Conservation (phyloP, 2,888 invertebrate species). For the Unio delphinus region DNA sequence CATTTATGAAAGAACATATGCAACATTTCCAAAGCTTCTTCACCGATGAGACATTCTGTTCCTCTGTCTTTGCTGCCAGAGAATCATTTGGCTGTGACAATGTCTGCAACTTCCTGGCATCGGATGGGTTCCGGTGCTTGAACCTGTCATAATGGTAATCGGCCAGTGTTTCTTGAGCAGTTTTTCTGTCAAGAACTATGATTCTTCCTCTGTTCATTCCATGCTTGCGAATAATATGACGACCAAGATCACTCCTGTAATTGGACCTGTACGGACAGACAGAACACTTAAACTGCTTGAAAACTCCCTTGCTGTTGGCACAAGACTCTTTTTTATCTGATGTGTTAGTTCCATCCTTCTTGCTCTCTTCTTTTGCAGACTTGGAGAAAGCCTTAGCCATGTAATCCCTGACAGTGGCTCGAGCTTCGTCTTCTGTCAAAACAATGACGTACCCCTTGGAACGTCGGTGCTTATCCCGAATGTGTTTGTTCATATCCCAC, state of each 20-base stretch:
- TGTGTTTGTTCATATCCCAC: conserved; percentile 98
- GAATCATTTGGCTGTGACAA: background rate
- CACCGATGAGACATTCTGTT: conserved; percentile 12
- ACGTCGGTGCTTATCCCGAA: conserved; percentile 71
- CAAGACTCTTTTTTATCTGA: conserved; percentile 2
- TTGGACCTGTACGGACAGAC: conserved; percentile 93
- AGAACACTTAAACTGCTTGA: conserved; percentile 85
- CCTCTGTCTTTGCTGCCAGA: conserved; percentile 3
- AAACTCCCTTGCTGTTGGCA: conserved; percentile 11
- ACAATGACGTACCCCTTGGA: conserved; percentile 52
- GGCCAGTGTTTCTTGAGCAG: conserved; percentile 49
- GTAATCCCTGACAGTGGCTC: conserved; percentile 54
- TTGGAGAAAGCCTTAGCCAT: conserved; percentile 16
- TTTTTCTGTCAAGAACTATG: conserved; percentile 49
- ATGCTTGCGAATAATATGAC: conserved; percentile 83
- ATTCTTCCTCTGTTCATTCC: conserved; percentile 39
- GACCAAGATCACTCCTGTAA: conserved; percentile 97
- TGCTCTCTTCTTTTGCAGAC: background rate
- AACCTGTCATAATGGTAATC: conserved; percentile 46
- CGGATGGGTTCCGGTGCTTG: conserved; percentile 3
- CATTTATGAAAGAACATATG: conserved; percentile 82
- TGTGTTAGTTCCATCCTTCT: conserved; percentile 1
- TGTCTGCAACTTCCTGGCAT: conserved; percentile 1
- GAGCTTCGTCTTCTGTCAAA: conserved; percentile 63
- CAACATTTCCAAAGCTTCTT: conserved; percentile 82